A percentile compares a stretch with the other conserved stretches of the same genome.
Conservation (phyloP, 2,797 vertebrate genomes). For the Pangasius macronema region DNA sequence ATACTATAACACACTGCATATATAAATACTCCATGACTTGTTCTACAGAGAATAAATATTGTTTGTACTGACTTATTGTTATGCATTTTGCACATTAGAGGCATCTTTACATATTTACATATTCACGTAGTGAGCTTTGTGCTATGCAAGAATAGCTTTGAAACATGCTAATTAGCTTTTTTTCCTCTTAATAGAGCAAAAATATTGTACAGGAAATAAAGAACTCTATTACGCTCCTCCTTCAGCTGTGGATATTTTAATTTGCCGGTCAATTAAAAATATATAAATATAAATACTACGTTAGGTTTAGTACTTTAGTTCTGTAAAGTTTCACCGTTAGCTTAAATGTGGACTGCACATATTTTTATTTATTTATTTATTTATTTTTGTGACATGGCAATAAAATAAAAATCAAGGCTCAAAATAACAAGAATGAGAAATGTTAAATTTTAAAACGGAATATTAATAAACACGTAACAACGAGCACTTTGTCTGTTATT, state of each 20-base stretch:
- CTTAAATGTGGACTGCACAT: conserved; percentile 78
- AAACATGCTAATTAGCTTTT: conserved; percentile 79
- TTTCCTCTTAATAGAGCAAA: conserved; percentile 62
- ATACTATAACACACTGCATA: conserved; percentile 85
- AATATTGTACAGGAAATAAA: conserved; percentile 73
- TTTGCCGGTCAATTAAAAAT: conserved; percentile 79
- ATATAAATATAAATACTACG: background rate
- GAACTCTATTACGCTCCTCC: conserved; percentile 82
- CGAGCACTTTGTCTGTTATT: background rate
- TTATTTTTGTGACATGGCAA: conserved; percentile 89
- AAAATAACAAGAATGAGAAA: conserved; percentile 23
- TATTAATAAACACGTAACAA: background rate
- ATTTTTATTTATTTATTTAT: background rate
- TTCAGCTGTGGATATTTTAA: conserved; percentile 80
- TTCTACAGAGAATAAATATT: conserved; percentile 76
- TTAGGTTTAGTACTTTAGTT: conserved; percentile 58
- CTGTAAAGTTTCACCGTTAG: conserved; percentile 73
- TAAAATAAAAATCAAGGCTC: conserved; percentile 75
- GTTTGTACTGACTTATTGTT: conserved; percentile 88
- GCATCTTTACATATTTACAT: conserved; percentile 76
- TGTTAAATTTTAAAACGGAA: background rate
- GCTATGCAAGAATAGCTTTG: conserved; percentile 96
- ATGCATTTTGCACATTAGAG: conserved; percentile 97
- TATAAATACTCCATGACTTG: conserved; percentile 81
- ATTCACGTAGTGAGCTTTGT: conserved; percentile 91